These are phyloP conservation scores for Scaptomyza caliginosa DNA, from an alignment of 2,888 invertebrate species.

Conservation along the genomic window DNA sequence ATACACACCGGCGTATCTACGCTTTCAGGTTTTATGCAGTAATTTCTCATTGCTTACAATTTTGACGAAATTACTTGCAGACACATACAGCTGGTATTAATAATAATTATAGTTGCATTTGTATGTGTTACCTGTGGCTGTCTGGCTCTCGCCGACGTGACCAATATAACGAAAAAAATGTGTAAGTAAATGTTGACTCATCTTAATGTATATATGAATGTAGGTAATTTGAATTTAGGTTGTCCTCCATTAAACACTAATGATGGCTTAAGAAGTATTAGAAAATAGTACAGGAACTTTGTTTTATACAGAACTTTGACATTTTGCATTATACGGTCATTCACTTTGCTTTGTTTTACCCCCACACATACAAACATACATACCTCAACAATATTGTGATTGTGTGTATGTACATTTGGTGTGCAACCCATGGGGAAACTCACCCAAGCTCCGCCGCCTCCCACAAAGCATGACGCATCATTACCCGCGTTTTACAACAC, in stretches of 20 bases:
- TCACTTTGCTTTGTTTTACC: conserved; percentile 65
- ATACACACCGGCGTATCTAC: conserved; percentile 16
- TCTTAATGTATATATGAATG: background rate
- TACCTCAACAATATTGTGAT: conserved; percentile 63
- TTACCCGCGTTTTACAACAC: conserved; percentile 53
- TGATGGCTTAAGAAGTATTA: conserved; percentile 27
- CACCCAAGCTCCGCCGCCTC: conserved; percentile 28
- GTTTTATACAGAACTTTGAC: conserved; percentile 55
- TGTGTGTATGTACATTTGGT: conserved; percentile 32
- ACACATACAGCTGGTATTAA: conserved; percentile 28
- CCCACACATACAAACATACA: conserved; percentile 14
- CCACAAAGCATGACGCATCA: conserved; percentile 68
- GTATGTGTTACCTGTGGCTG: conserved; percentile 35
- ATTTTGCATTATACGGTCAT: conserved; percentile 58
- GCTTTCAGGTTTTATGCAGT: conserved; percentile 56
- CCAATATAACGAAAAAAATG: conserved; percentile 17
- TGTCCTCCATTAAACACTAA: conserved; percentile 15
- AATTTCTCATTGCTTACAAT: conserved; percentile 71
- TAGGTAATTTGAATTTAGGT: background rate
- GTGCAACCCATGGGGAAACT: conserved; percentile 29
- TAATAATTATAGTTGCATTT: conserved; percentile 27
- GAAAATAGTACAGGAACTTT: conserved; percentile 7
- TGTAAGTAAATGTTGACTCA: conserved; percentile 23
- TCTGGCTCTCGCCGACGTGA: conserved; percentile 30
- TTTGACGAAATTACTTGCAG: conserved; percentile 35